phyloP scores from a whole-genome alignment of 2,797 vertebrate species.

The Pitangus sulphuratus region DNA sequence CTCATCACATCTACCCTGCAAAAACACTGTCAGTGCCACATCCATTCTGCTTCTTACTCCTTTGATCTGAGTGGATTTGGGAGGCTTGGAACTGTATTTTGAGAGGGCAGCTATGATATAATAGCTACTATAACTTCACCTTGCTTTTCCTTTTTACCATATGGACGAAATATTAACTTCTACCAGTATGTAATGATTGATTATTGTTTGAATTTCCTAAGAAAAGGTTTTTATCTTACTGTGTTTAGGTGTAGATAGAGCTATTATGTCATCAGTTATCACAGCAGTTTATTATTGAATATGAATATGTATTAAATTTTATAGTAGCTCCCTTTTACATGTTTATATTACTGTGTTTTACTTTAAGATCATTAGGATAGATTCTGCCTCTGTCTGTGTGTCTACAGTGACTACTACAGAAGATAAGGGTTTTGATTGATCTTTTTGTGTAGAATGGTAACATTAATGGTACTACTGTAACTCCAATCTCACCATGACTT shows the following conservation, averaged over 20 bases:
- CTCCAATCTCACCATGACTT: neutral
- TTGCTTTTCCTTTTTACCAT: neutral
- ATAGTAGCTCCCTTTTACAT: neutral
- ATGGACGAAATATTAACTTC: neutral
- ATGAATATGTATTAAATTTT: neutral
- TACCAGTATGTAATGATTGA: neutral
- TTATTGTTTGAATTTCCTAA: neutral
- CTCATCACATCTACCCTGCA: neutral
- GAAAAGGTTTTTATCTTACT: neutral
- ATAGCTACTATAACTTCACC: neutral
- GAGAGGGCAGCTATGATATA: neutral
- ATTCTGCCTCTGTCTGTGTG: neutral
- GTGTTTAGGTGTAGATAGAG: neutral
- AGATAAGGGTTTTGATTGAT: neutral
- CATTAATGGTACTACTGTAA: neutral
- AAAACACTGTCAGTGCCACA: neutral
- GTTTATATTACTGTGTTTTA: neutral
- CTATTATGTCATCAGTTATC: neutral
- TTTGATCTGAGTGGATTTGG: neutral
- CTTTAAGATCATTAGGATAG: neutral
- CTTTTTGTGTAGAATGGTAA: neutral
- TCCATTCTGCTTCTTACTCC: neutral
- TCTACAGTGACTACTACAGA: neutral
- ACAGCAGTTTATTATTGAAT: neutral
- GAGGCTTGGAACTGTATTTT: neutral